Base-by-base conservation (phyloP, 2,113 vertebrate species). In the Carassius carassius region DNA sequence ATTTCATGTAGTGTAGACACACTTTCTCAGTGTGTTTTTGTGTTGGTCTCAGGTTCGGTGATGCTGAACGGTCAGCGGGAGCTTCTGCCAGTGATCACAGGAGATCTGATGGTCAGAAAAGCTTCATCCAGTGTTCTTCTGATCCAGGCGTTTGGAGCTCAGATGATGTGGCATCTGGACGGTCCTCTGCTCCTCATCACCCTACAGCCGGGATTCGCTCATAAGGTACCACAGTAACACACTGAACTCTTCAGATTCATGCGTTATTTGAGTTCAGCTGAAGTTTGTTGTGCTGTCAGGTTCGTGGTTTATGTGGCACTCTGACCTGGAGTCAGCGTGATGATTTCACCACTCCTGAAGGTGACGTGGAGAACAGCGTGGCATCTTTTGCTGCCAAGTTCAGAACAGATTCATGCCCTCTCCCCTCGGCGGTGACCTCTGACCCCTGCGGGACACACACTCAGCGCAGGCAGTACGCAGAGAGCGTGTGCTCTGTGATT, bases 271-370 rank as follows among this genome's bases (percentile, higher is more conserved):
- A 16, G 14, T 51, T 51, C 1, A 10, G 65, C 65, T 19, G 29
- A 69, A 19, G 65, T 49, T n/a, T 49, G 21, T 23, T 73, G 44
- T 70, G 16, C 3, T 81, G 67, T 0, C 84, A 98, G 98, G 96
- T 99, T 1, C 96, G 95, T 0, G 97, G 97, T 1, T 92, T 99
- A 14, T 99, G 97, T 9, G 97, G 97, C 49, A 98, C 97, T 1
- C 94, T 96, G 87, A 97, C 94, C 51, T 96, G 97, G 95, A 96
- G 93, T 91, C 97, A 96, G 92, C 93, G 93, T 1, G 97, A 98
- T 0, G 97, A 99, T 77, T 99, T 98, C 89, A 94, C 94, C 86
- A 98, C 96, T 0, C 96, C 96, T 0, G 95, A 92, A 0, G 96
- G 98, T 0, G 97, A 99, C 0, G 92, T 97, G 83, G 98, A 98